Conservation (phyloP, 2,113 vertebrate genomes). For the Coturnix japonica region DNA sequence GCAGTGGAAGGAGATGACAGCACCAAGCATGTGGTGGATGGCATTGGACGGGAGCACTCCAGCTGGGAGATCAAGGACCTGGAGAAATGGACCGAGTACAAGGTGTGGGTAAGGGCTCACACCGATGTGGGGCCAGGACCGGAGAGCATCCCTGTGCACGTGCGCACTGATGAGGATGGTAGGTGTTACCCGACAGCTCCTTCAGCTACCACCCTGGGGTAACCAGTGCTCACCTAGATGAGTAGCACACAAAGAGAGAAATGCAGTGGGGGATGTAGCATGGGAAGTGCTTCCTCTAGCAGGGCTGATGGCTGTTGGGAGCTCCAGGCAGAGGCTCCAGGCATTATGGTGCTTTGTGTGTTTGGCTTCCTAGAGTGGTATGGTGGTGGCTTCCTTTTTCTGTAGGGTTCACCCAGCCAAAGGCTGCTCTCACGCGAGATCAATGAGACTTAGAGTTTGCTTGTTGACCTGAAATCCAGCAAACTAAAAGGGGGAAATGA, state of each 20-base stretch:
- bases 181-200: constrained; percentile 72
- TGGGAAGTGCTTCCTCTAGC: not conserved
- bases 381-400: not conserved
- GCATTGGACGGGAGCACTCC: constrained; percentile 88
- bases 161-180: constrained; percentile 97
- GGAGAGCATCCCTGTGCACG: constrained; percentile 88
- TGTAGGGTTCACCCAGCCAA: not conserved
- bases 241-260: not conserved
- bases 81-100: constrained; percentile 99
- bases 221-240: not conserved
- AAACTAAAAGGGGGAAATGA: constrained; percentile 1
- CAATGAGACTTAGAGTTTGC: constrained; percentile 12
- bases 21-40: constrained; percentile 88
- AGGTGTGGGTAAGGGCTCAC: constrained; percentile 98
- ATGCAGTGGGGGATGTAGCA: not conserved
- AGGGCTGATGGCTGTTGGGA: not conserved
- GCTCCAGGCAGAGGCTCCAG: not conserved
- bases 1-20: constrained; percentile 91
- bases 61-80: constrained; percentile 92
- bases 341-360: not conserved
- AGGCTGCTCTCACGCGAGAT: not conserved
- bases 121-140: constrained; percentile 97
- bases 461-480: constrained; percentile 34
- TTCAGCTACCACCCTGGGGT: not conserved
- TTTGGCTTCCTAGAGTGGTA: not conserved